Evolutionary conservation across 2,888 invertebrate genomes (phyloP).

Genomic region (Eueremaeus valkanovi): DNA sequence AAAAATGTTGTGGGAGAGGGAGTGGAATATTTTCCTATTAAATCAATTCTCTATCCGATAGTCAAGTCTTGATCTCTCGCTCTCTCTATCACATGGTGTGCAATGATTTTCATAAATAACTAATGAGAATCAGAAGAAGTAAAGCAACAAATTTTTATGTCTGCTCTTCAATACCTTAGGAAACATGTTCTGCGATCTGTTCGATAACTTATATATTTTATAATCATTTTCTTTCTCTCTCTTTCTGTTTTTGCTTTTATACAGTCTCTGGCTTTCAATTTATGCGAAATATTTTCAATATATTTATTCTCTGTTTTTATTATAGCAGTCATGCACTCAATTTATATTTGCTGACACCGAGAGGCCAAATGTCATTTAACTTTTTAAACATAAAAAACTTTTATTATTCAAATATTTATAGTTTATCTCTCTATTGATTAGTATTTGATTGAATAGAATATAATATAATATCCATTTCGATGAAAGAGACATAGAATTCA

Average conservation of each 20-base stretch:
- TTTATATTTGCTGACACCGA: not conserved
- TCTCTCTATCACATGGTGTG: not conserved
- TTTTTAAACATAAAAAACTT: not conserved
- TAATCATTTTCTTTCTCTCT: not conserved
- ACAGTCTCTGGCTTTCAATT: not conserved
- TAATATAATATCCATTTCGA: not conserved
- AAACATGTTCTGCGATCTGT: not conserved
- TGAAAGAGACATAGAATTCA: not conserved
- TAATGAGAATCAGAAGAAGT: not conserved
- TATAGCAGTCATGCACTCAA: not conserved
- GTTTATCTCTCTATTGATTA: not conserved
- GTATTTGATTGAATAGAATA: not conserved
- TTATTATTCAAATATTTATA: too few species aligned
- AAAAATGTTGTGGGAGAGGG: constrained; percentile 20
- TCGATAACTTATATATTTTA: not conserved
- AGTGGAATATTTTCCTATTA: constrained; percentile 5
- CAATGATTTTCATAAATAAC: not conserved
- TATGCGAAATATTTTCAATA: not conserved
- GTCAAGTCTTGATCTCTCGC: too few species aligned
- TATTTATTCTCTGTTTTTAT: not conserved
- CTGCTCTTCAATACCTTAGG: not conserved
- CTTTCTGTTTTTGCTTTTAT: not conserved
- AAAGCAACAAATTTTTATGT: not conserved
- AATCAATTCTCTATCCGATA: not conserved
- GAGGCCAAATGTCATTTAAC: not conserved